Evolutionary conservation across 2,888 invertebrate genomes (phyloP), one percentile per base, ranked within the genome.

Genomic region (Scaptomyza parva): DNA sequence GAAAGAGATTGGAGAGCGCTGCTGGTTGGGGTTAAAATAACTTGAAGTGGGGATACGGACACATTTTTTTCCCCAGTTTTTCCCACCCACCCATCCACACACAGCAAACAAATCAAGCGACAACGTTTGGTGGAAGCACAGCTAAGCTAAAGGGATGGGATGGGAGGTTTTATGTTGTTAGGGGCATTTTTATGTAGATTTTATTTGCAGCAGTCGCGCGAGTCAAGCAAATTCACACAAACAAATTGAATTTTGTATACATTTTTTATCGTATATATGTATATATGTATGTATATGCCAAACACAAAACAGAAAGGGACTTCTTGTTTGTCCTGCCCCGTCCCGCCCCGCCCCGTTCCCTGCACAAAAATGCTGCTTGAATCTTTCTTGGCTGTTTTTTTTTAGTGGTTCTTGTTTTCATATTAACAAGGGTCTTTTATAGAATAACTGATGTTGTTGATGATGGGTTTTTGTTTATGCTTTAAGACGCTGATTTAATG

Each of bases 131-230:
- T 17, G 41, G 28, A 22, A 8, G n/a, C n/a, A 24, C 14, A n/a
- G 37, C 3, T n/a, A 47, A n/a, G 28, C n/a, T n/a, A 24, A 24
- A 24, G 3, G 24, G 5, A 37, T 35, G 26, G 28, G 28, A 14
- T 2, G 11, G 4, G 4, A 35, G 14, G 30, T 12, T 33, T 1
- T 33, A 14, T 48, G 14, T 14, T 47, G 30, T 18, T 48, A 18
- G n/a, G 26, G 61, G 55, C 52, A 76, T 77, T 85, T 85, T 85
- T 78, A 82, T 82, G 82, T 85, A 75, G 82, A 82, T 82, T 82
- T 82, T 78, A 85, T 82, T 85, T 85, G 82, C 78, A 72, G 70
- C 85, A 82, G 76, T 82, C 85, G 83, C 85, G 83, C 80, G 74
- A 82, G 79, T 77, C 79, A 79, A 86, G 70, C n/a, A 77, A 76